These are phyloP conservation scores for Odontomachus brunneus DNA, from an alignment of 1,140 invertebrate species.

Conservation along the genomic window DNA sequence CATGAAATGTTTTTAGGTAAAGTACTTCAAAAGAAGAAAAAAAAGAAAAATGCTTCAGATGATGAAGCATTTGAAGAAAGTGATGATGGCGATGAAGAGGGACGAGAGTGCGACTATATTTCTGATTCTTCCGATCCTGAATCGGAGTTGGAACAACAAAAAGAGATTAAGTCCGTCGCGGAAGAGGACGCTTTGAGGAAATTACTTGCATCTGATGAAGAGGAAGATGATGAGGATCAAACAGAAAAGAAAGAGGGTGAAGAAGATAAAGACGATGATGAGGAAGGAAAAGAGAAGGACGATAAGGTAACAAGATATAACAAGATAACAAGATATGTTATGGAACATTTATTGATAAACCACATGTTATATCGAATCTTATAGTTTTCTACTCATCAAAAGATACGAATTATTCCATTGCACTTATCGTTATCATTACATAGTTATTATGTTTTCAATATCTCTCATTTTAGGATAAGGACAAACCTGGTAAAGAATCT, in stretches of 20 bases:
- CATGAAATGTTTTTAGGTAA: constrained; percentile 61
- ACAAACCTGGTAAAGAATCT: constrained; percentile 77
- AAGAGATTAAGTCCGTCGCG: constrained; percentile 92
- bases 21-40: constrained; percentile 88
- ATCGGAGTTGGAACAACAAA: constrained; percentile 90
- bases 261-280: constrained; percentile 87
- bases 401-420: neutral
- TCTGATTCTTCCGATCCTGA: constrained; percentile 94
- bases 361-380: neutral
- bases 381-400: constrained; percentile 5
- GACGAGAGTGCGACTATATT: constrained; percentile 94
- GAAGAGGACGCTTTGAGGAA: constrained; percentile 96
- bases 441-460: neutral
- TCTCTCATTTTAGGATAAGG: constrained; percentile 78
- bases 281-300: constrained; percentile 88
- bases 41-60: constrained; percentile 91
- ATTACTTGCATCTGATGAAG: constrained; percentile 95
- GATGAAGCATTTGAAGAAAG: constrained; percentile 97
- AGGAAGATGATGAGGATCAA: constrained; percentile 93
- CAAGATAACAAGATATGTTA: constrained; percentile 83
- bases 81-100: constrained; percentile 98
- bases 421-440: neutral
- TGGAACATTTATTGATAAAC: neutral
- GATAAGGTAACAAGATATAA: constrained; percentile 85
- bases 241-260: constrained; percentile 87